phyloP scores from a whole-genome alignment of 2,888 invertebrate species.

The Limnephilus lunatus region DNA sequence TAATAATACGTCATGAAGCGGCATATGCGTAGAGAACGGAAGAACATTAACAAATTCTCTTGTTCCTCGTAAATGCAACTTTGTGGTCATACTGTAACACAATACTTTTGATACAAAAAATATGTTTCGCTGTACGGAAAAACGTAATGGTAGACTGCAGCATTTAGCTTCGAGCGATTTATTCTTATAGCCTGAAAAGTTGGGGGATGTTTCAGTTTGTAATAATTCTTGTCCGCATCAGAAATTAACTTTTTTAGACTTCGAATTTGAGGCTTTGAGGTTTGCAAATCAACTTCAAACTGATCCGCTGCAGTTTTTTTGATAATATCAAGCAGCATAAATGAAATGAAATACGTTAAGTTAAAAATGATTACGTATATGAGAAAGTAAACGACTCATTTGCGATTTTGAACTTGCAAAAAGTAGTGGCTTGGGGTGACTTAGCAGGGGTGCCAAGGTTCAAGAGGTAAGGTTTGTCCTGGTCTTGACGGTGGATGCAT shows the following conservation, averaged over 20 bases:
- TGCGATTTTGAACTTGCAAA: not conserved
- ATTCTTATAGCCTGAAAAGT: not conserved
- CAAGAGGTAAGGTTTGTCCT: too few relatives aligned
- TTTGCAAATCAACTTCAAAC: not conserved
- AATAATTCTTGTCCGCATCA: not conserved
- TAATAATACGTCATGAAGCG: too few relatives aligned
- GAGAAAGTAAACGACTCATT: not conserved
- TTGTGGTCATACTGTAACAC: not conserved
- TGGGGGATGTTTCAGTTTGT: not conserved
- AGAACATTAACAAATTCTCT: not conserved
- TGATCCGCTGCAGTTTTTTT: not conserved
- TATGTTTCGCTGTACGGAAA: not conserved
- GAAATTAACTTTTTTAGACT: not conserved
- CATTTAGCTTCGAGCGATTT: not conserved
- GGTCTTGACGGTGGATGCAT: too few relatives aligned
- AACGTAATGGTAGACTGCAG: not conserved
- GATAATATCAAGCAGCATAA: not conserved
- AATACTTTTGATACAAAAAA: not conserved
- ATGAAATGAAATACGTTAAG: not conserved
- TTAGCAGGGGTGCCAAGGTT: too few relatives aligned
- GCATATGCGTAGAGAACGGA: not conserved
- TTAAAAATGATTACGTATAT: too few relatives aligned
- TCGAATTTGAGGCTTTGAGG: not conserved
- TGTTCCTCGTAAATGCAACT: not conserved
- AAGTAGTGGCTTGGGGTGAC: too few relatives aligned